A percentile compares a stretch with the other conserved stretches of the same genome.
Evolutionary conservation across 2,888 invertebrate genomes (phyloP).

Genomic region (Lasiommata megera): DNA sequence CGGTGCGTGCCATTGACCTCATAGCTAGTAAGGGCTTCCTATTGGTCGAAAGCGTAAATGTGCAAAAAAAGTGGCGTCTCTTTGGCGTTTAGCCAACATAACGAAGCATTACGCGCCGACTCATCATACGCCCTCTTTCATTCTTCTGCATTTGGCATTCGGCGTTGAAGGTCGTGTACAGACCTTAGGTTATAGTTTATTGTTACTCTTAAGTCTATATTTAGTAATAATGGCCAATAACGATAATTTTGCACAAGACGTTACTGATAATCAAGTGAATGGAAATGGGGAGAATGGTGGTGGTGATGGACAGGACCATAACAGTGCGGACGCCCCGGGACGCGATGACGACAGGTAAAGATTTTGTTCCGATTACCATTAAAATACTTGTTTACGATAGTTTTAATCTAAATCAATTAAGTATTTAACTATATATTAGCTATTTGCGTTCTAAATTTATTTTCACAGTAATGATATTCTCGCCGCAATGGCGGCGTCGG

Average conservation of each 20-base stretch:
- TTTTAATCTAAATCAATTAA: conserved; percentile 13
- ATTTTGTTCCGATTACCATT: conserved; percentile 3
- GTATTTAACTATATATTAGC: conserved; percentile 27
- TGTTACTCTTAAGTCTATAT: conserved; percentile 67
- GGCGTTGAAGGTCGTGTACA: conserved; percentile 74
- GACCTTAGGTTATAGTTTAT: conserved; percentile 74
- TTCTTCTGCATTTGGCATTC: conserved; percentile 80
- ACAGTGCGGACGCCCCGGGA: conserved; percentile 87
- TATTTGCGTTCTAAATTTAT: conserved; percentile 47
- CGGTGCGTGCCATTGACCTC: conserved; percentile 66
- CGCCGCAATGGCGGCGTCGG: conserved; percentile 75
- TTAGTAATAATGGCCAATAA: conserved; percentile 85
- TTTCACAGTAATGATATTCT: conserved; percentile 51
- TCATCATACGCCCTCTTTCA: conserved; percentile 53
- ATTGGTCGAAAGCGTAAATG: conserved; percentile 52
- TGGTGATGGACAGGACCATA: conserved; percentile 86
- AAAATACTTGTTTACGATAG: conserved; percentile 8
- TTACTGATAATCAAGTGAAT: conserved; percentile 86
- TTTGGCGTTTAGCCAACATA: conserved; percentile 38
- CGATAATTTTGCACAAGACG: conserved; percentile 90
- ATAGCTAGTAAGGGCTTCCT: conserved; percentile 37
- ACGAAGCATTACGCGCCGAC: conserved; percentile 41
- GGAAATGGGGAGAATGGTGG: conserved; percentile 83
- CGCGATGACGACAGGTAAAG: conserved; percentile 90
- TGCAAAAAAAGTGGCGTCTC: conserved; percentile 40